These are phyloP conservation scores for Ictalurus punctatus DNA, from an alignment of 2,113 vertebrate species.

Conservation along the genomic window DNA sequence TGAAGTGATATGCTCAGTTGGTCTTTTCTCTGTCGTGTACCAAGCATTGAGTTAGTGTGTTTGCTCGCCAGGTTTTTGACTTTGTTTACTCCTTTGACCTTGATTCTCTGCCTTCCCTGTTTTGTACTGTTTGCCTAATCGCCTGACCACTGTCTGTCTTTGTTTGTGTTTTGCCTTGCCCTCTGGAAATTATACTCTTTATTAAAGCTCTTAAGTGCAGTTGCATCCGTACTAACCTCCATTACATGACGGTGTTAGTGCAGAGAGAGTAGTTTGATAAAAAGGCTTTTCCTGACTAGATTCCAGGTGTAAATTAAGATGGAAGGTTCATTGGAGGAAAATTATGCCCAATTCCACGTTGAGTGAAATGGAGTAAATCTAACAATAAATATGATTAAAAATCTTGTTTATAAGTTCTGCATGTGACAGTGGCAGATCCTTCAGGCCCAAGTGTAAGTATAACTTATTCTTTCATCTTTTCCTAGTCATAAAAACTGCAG, in stretches of 20 bases:
- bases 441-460: neutral
- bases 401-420: neutral
- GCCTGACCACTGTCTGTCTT: too few relatives aligned
- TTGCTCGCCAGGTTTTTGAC: too few relatives aligned
- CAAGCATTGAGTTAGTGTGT: too few relatives aligned
- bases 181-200: too few relatives aligned
- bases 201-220: too few relatives aligned
- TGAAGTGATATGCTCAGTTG: too few relatives aligned
- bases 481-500: neutral
- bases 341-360: neutral
- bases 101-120: too few relatives aligned
- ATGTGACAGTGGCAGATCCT: neutral
- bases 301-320: neutral
- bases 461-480: neutral
- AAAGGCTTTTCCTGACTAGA: neutral
- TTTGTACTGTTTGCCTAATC: too few relatives aligned
- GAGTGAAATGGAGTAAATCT: neutral
- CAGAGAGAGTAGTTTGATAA: neutral
- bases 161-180: too few relatives aligned
- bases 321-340: neutral
- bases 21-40: too few relatives aligned
- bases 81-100: too few relatives aligned
- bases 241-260: neutral
- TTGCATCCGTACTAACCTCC: too few relatives aligned
- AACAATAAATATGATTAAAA: neutral